A percentile compares a stretch with the other conserved stretches of the same genome.
Evolutionary conservation across 2,888 invertebrate species (phyloP).

Genomic region (Arge pagana): DNA sequence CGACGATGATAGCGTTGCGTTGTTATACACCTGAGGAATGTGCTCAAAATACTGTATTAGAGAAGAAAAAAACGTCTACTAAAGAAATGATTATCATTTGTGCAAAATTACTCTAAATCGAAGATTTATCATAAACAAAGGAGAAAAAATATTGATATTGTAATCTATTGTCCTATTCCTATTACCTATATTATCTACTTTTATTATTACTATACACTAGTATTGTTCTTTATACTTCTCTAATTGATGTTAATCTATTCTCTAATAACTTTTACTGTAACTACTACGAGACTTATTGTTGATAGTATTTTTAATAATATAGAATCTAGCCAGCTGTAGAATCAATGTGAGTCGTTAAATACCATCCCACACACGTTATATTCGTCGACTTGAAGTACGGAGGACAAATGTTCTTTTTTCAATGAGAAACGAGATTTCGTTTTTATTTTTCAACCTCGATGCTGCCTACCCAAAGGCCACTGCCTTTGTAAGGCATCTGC

Average conservation of each 20-base stretch:
- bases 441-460: too few relatives aligned
- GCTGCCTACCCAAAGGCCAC: too few relatives aligned
- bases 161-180: constrained; percentile 54
- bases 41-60: constrained; percentile 57
- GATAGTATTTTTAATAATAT: constrained; percentile 45
- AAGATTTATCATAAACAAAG: constrained; percentile 50
- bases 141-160: constrained; percentile 53
- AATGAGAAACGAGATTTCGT: too few relatives aligned
- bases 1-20: constrained; percentile 56
- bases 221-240: constrained; percentile 55
- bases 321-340: constrained; percentile 49
- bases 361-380: too few relatives aligned
- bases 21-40: constrained; percentile 57
- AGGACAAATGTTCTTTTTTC: too few relatives aligned
- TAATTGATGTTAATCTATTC: constrained; percentile 54
- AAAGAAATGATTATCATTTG: constrained; percentile 47
- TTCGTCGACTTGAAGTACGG: too few relatives aligned
- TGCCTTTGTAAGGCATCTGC: too few relatives aligned
- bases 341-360: constrained; percentile 25
- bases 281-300: constrained; percentile 47
- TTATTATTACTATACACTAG: constrained; percentile 51
- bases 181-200: constrained; percentile 54
- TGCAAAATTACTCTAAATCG: constrained; percentile 50
- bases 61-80: constrained; percentile 50
- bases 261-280: constrained; percentile 50